Conservation (phyloP, 2,797 vertebrate genomes). For the Coranthus polyacanthus region DNA sequence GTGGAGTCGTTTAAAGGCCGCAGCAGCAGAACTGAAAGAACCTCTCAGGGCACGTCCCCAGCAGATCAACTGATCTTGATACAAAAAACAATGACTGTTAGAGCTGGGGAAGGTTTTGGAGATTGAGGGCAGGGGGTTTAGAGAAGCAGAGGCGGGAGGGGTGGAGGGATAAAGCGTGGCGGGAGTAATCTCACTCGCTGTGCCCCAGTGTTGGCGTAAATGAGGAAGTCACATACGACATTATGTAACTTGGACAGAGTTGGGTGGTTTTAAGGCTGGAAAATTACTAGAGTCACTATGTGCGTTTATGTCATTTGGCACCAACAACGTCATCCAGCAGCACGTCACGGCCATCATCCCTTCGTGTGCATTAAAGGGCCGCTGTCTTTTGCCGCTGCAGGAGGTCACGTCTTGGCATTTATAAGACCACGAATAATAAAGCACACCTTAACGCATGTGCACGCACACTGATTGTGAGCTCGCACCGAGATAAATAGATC, state of each 20-base stretch:
- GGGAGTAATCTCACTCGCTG: slow-evolving; percentile 69
- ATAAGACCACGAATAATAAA: background rate
- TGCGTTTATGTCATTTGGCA: slow-evolving; percentile 58
- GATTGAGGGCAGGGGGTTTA: slow-evolving; percentile 57
- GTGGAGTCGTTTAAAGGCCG: slow-evolving; percentile 46
- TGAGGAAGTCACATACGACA: slow-evolving; percentile 67
- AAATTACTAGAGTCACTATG: slow-evolving; percentile 67
- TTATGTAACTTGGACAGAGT: slow-evolving; percentile 65
- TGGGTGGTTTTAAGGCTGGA: slow-evolving; percentile 63
- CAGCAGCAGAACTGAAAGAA: slow-evolving; percentile 12
- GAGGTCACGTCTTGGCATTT: slow-evolving; percentile 35
- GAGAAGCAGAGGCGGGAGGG: slow-evolving; percentile 42
- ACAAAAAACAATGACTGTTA: slow-evolving; percentile 52
- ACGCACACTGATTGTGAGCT: slow-evolving; percentile 5
- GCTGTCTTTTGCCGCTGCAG: background rate
- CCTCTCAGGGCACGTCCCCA: slow-evolving; percentile 4
- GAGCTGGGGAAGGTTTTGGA: slow-evolving; percentile 36
- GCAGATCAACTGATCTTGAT: slow-evolving; percentile 28
- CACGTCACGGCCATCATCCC: slow-evolving; percentile 3
- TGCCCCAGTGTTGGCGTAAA: slow-evolving; percentile 61
- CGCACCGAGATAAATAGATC: slow-evolving; percentile 33
- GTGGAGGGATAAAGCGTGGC: slow-evolving; percentile 59
- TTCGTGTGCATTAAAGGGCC: background rate
- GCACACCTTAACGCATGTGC: slow-evolving; percentile 16
- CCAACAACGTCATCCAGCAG: slow-evolving; percentile 23